A percentile compares a stretch with the other conserved stretches of the same genome.
Conservation (phyloP, 2,113 vertebrate species). For the Lagopus muta region DNA sequence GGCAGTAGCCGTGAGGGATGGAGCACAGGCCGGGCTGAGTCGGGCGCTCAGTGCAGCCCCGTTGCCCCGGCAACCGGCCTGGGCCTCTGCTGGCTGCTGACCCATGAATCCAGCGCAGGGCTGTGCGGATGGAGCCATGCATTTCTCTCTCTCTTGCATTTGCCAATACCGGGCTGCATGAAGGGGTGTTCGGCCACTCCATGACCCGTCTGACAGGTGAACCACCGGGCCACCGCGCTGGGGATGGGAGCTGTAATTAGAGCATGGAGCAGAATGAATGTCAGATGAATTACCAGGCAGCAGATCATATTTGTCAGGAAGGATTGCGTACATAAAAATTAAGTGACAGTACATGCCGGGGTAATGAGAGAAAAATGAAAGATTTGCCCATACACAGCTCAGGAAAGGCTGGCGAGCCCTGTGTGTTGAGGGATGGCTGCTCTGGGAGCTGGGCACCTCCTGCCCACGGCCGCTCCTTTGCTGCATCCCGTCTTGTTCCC, state of each 20-base stretch:
- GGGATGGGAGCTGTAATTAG: slow-evolving; percentile 81
- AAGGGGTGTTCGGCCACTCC: slow-evolving; percentile 79
- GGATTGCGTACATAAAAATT: slow-evolving; percentile 86
- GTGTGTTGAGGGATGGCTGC: slow-evolving; percentile 32
- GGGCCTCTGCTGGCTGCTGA: slow-evolving; percentile 68
- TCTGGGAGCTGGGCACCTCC: not conserved
- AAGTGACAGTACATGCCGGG: slow-evolving; percentile 86
- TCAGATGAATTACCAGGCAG: slow-evolving; percentile 83
- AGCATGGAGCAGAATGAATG: slow-evolving; percentile 81
- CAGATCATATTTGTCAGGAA: slow-evolving; percentile 86
- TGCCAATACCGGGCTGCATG: slow-evolving; percentile 76
- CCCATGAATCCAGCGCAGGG: slow-evolving; percentile 41
- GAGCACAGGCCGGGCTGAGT: not conserved
- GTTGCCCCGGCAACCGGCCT: slow-evolving; percentile 67
- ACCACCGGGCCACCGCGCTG: slow-evolving; percentile 65
- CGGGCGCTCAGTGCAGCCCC: not conserved
- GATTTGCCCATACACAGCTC: slow-evolving; percentile 80
- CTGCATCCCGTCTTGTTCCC: no score
- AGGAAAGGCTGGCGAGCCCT: slow-evolving; percentile 60
- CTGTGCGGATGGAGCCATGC: slow-evolving; percentile 71
- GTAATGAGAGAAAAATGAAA: slow-evolving; percentile 85
- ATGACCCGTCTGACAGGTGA: slow-evolving; percentile 80
- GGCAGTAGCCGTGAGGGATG: not conserved
- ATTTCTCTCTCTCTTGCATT: slow-evolving; percentile 37
- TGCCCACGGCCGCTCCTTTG: not conserved